These are phyloP conservation scores for Cryptoprocta ferox DNA, from an alignment of 2,797 vertebrate species.

Conservation along the genomic window DNA sequence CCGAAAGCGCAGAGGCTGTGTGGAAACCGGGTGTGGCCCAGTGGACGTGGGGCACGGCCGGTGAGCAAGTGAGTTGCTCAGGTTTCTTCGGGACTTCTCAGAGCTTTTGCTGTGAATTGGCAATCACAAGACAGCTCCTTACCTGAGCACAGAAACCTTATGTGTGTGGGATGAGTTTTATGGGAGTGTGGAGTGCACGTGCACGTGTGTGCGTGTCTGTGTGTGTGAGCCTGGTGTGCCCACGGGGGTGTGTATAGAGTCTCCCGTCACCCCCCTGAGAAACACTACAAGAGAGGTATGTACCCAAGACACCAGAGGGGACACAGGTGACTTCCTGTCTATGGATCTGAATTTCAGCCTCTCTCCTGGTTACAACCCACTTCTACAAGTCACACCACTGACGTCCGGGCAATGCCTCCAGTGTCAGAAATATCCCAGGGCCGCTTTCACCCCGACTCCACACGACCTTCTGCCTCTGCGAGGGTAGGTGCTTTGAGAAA, in stretches of 20 bases:
- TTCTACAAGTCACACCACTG: too few relatives aligned
- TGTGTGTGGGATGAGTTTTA: rapidly evolving
- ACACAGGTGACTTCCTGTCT: not conserved
- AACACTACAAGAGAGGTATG: too few relatives aligned
- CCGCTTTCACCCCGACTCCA: not conserved
- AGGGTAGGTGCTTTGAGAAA: not conserved
- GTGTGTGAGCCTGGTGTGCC: not conserved
- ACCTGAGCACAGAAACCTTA: not conserved
- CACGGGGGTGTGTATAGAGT: not conserved
- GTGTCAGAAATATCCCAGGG: not conserved
- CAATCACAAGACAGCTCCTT: not conserved
- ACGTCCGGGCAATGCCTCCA: not conserved
- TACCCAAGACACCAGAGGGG: not conserved
- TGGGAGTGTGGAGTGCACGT: too few relatives aligned
- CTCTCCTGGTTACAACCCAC: rapidly evolving
- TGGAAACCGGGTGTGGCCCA: rapidly evolving
- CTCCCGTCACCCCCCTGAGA: not conserved
- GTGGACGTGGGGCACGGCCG: not conserved
- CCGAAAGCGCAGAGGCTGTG: not conserved
- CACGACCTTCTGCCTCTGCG: not conserved
- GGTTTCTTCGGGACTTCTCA: not conserved
- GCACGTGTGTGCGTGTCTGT: not conserved
- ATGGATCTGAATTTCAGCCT: not conserved
- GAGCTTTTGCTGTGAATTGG: too few relatives aligned
- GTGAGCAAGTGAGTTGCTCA: not conserved